phyloP scores from a whole-genome alignment of 1,140 invertebrate genomes.

The Drosophila tropicalis region DNA sequence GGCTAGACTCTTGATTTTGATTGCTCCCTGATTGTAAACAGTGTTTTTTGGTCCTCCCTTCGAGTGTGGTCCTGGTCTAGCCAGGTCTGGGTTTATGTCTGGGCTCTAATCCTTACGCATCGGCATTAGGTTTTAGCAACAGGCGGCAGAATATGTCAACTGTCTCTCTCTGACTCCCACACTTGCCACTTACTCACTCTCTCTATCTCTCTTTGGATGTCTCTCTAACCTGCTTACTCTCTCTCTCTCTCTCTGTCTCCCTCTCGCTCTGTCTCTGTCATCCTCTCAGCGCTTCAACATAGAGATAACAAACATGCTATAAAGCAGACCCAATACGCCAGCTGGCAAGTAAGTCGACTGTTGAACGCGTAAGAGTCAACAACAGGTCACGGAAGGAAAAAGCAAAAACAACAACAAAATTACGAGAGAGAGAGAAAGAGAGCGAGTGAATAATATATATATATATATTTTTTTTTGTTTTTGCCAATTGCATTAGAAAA shows the following conservation, averaged over 20 bases:
- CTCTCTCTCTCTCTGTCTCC: conserved; percentile 12
- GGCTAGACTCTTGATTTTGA: conserved; percentile 6
- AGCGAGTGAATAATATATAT: background rate
- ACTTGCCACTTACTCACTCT: conserved; percentile 24
- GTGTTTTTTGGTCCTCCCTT: background rate
- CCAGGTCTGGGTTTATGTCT: background rate
- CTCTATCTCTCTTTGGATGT: background rate
- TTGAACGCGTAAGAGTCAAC: conserved; percentile 70
- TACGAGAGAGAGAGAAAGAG: background rate
- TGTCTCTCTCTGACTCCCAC: conserved; percentile 4
- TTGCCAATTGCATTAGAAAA: background rate
- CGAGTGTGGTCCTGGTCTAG: background rate
- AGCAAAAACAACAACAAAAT: background rate
- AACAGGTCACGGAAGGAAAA: conserved; percentile 20
- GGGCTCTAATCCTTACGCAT: background rate
- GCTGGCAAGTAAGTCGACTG: conserved; percentile 59
- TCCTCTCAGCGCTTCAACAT: conserved; percentile 5
- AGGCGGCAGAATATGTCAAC: background rate
- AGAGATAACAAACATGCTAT: conserved; percentile 56
- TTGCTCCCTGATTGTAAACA: conserved; percentile 17
- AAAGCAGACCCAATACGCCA: conserved; percentile 53
- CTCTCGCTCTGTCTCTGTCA: conserved; percentile 6
- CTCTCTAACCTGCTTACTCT: background rate
- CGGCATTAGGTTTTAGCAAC: background rate
- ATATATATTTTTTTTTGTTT: background rate